phyloP scores from a whole-genome alignment of 2,888 invertebrate species.

The Dugesia japonica region DNA sequence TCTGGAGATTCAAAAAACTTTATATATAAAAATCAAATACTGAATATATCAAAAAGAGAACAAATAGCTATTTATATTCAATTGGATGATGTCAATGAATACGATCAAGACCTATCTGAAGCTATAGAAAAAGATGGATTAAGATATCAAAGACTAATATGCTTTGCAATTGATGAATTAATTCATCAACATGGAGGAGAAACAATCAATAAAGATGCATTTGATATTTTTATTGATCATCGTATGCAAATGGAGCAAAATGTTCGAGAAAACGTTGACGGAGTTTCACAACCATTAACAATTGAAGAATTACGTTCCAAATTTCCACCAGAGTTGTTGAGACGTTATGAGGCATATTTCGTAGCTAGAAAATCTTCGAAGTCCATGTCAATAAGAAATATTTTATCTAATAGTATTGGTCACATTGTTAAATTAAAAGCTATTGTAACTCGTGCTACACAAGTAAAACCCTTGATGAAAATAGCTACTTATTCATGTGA shows the following conservation, averaged over 20 bases:
- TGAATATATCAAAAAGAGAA: slow-evolving; percentile 65
- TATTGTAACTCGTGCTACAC: slow-evolving; percentile 75
- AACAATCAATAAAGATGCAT: slow-evolving; percentile 61
- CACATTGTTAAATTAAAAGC: slow-evolving; percentile 79
- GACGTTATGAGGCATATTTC: slow-evolving; percentile 84
- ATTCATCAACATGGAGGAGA: slow-evolving; percentile 66
- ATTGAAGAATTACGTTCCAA: slow-evolving; percentile 53
- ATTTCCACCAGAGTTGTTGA: slow-evolving; percentile 81
- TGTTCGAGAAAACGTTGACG: slow-evolving; percentile 41
- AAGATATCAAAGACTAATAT: slow-evolving; percentile 67
- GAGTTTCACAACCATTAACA: not conserved
- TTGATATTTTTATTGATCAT: slow-evolving; percentile 95
- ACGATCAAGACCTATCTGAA: slow-evolving; percentile 55
- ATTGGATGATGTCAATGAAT: slow-evolving; percentile 61
- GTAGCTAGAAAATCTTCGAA: slow-evolving; percentile 63
- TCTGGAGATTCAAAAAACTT: slow-evolving; percentile 59
- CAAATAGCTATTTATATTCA: slow-evolving; percentile 66
- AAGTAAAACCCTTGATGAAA: slow-evolving; percentile 84
- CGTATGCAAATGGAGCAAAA: slow-evolving; percentile 65
- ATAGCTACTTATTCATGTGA: slow-evolving; percentile 99
- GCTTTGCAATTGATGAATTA: slow-evolving; percentile 73
- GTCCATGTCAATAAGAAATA: slow-evolving; percentile 69
- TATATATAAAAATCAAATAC: slow-evolving; percentile 70
- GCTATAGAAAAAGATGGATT: slow-evolving; percentile 66
- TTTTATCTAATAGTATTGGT: slow-evolving; percentile 74